Evolutionary conservation across 2,797 vertebrate genomes (phyloP), one percentile per base, ranked within the genome.

Genomic region (Sebastes itinus): DNA sequence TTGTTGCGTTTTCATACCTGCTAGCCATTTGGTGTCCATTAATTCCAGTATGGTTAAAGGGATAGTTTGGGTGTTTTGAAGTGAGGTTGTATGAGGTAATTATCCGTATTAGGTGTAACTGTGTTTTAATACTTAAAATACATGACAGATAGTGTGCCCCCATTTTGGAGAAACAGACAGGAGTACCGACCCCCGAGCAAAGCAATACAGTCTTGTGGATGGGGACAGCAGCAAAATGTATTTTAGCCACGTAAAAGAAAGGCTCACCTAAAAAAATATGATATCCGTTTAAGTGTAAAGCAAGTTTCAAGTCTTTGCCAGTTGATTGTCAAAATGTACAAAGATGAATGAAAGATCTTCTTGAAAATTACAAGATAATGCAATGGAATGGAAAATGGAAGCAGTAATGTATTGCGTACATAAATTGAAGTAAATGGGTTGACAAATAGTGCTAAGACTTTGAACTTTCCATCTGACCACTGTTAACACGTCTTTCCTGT

Each of bases 401-500:
- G 16, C 30, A 55, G 30, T 55, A 32, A 46, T 58, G 13, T 33
- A 42, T 38, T 52, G 20, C 20, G 23, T 32, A 46, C 8, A 35
- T 4, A 46, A 9, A 8, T 65, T 35, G 20, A 14, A 1, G 25
- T 4, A 30, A 54, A 52, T 32, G 30, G 14, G 2, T 22, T 33
- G 8, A 25, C 27, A 74, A 61, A 35, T 49, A 10, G 25, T 55
- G 18, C 55, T 71, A 52, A 49, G 16, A 18, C 3, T 64, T 35
- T 60, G 16, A 13, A 22, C 35, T 72, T 71, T 66, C 4, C 54
- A 63, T 68, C 42, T 18, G 27, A 27, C 67, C 16, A n/a, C 32
- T 69, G 13, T 82, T 91, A 83, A 90, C 78, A 46, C 2, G 75
- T 82, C 11, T 80, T 12, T 67, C 23, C 46, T 61, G 6, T 33